Evolutionary conservation across 1,140 invertebrate genomes (phyloP), one percentile per base, ranked within the genome.

Genomic region (Aphelinus atriplicis): DNA sequence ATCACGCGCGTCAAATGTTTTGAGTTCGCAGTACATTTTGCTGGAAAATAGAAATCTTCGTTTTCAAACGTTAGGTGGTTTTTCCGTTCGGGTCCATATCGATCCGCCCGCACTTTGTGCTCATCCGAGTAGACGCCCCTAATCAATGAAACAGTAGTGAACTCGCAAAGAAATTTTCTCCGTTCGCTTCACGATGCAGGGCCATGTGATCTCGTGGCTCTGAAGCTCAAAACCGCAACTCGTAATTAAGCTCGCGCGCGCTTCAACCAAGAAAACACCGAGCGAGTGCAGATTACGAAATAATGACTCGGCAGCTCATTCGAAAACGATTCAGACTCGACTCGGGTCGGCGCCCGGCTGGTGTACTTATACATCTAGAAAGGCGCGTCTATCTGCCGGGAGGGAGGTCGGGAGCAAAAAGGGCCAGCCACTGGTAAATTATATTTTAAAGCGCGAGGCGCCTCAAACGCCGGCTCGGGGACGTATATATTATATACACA

Each of bases 381-480:
- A 10, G 53, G 53, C 53, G 53, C 53, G 53, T 7, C 5, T 5
- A 5, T 7, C 5, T 10, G 10, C 5, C 53, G 10, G 53, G 5
- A 55, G 53, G 5, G 10, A 10, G 10, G 56, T 50, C 26, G 51
- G 0, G 53, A 1, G 42, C 45, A 71, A 76, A 71, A 58, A 67
- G 60, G 48, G 9, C 4, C 51, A 51, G 51, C 47, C 56, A 3
- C n/a, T 6, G 43, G 61, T 76, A 71, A 76, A 76, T 76, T 76
- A 75, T 75, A 61, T 71, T 76, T 71, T 66, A 71, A 76, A 71
- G 46, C 62, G 55, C 26, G 26, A 10, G 57, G 47, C 47, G 42
- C 48, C 62, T 26, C 57, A 62, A 62, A 61, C 50, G 57, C 56
- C 45, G 48, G 51, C 6, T 7, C 9, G 5, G 3, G 51, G 9